Evolutionary conservation across 2,888 invertebrate genomes (phyloP), one percentile per base, ranked within the genome.

Genomic region (Watsonalla binaria): DNA sequence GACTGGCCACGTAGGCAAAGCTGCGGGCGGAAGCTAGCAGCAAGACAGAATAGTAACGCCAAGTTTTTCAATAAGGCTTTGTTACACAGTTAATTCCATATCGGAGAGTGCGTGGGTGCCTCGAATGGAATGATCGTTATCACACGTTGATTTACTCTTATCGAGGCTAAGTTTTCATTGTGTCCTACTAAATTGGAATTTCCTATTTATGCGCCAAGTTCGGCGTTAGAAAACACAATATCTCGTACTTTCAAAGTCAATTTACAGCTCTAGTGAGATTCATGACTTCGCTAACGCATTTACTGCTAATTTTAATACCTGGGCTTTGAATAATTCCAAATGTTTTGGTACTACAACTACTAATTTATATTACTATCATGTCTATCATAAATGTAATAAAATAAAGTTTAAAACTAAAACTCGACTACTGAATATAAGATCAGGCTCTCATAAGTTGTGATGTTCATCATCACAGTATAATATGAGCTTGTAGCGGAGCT

Each of bases 151-250:
- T 42, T 42, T 42, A 42, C 11, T 11, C 42, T 11, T 11, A 11
- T 11, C 42, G 42, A 11, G 8, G 9, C n/a, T 8, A 50, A 51
- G 42, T 51, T 45, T 42, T 11, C 42, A 42, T 42, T 42, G 42
- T 42, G 42, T 42, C 42, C 11, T 5, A 11, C 42, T 42, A 11
- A 42, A 42, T 11, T 4, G 48, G 35, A 45, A n/a, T 15, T 45
- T 39, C 15, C 13, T 14, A 11, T n/a, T 39, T 46, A 46, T 6
- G 6, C 39, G 47, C 51, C 39, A 47, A 50, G 52, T 42, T 58
- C 54, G 51, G 54, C 55, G 54, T 35, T 54, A 52, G 48, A 54
- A 48, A 48, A 51, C 45, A 9, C 37, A 14, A 50, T 39, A 49
- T 47, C 55, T 54, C 24, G 50, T 50, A 45, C 53, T 9, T 46